Percentiles rank a stretch among this genome's conserved stretches.
phyloP scores from a whole-genome alignment of 2,888 invertebrate species.

The Dryocosmus kuriphilus region DNA sequence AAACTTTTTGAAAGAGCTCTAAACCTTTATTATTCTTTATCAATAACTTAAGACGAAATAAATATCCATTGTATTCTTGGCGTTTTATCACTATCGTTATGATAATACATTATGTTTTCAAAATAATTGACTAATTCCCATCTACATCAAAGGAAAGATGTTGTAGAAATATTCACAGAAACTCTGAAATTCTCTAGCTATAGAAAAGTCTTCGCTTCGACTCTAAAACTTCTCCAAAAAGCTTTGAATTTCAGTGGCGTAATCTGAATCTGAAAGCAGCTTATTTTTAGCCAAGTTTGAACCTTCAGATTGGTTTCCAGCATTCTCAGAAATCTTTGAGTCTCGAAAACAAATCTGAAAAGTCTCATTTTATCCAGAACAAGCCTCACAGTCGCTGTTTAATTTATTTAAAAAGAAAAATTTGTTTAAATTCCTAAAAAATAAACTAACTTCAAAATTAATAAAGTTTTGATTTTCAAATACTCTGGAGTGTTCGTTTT shows the following conservation, averaged over 20 bases:
- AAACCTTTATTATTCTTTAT: background rate
- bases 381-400: background rate
- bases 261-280: constrained; percentile 32
- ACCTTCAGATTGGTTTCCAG: constrained; percentile 8
- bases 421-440: background rate
- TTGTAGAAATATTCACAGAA: background rate
- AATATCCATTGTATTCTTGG: background rate
- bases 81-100: background rate
- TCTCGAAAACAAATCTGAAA: background rate
- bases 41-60: background rate
- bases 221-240: constrained; percentile 35
- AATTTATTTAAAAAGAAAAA: background rate
- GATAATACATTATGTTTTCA: constrained; percentile 11
- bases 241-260: constrained; percentile 36
- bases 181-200: constrained; percentile 18
- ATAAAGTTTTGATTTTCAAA: no score
- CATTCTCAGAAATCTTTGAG: constrained; percentile 1
- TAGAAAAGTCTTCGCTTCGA: constrained; percentile 12
- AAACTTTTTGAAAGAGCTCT: background rate
- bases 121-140: constrained; percentile 15
- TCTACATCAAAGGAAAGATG: background rate
- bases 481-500: no score
- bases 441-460: background rate
- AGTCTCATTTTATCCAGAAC: background rate
- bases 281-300: constrained; percentile 28